Evolutionary conservation across 2,888 invertebrate species (phyloP).

Genomic region (Hoplodrina blanda): DNA sequence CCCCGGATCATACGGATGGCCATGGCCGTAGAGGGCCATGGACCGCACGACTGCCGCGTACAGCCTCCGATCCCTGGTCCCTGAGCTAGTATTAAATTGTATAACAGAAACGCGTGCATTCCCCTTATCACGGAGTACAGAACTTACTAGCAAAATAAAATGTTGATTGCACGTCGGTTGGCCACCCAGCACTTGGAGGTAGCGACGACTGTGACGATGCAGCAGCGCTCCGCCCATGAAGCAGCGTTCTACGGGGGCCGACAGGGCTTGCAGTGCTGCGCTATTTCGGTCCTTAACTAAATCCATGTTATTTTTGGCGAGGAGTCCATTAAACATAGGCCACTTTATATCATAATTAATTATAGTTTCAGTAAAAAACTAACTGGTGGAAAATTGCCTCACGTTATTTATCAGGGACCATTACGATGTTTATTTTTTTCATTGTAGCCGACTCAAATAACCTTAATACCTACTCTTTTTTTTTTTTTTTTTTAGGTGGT

Average conservation of each 20-base stretch:
- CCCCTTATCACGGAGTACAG: no score
- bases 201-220: conserved; percentile 2
- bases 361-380: conserved; percentile 7
- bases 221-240: conserved; percentile 5
- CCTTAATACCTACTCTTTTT: no score
- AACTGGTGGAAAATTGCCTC: background rate
- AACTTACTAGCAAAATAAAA: background rate
- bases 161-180: conserved; percentile 5
- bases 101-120: no score
- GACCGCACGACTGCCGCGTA: no score
- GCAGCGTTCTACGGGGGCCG: background rate
- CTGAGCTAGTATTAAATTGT: no score
- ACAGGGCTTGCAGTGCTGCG: background rate
- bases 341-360: background rate
- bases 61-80: no score
- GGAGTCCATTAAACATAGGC: background rate
- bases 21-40: no score
- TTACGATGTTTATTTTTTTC: conserved; percentile 16
- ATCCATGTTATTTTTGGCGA: no score
- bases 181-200: background rate
- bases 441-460: background rate
- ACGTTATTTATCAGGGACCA: background rate
- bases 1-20: no score
- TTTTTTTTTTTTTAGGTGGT: no score
- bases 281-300: no score